Conservation (phyloP, 92 coral and sea anemone genomes). For the Metridium senile region DNA sequence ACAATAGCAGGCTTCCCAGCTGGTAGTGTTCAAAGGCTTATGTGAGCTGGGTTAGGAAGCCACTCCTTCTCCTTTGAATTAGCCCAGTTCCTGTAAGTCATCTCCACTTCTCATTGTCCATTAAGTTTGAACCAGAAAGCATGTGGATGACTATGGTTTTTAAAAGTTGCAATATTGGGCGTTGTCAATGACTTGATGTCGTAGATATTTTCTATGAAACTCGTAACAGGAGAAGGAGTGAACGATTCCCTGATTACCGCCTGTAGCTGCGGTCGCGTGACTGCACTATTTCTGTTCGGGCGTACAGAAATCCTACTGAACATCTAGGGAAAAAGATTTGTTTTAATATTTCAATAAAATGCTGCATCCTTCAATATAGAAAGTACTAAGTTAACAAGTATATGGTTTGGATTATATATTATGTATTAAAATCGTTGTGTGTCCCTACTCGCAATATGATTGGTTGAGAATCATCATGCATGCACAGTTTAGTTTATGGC, state of each 20-base stretch:
- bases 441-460: too few relatives aligned
- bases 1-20: background rate
- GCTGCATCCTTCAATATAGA: too few relatives aligned
- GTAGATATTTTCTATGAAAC: conserved; percentile 42
- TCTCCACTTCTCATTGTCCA: conserved; percentile 44
- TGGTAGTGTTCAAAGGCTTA: background rate
- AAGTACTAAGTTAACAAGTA: too few relatives aligned
- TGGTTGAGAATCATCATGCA: too few relatives aligned
- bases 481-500: too few relatives aligned
- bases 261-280: conserved; percentile 19
- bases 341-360: background rate
- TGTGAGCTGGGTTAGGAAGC: conserved; percentile 19
- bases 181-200: conserved; percentile 49
- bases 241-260: conserved; percentile 24
- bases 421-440: too few relatives aligned
- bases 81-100: conserved; percentile 53
- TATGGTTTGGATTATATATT: too few relatives aligned
- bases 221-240: conserved; percentile 31
- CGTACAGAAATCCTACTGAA: conserved; percentile 57
- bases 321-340: conserved; percentile 18
- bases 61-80: conserved; percentile 45
- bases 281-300: conserved; percentile 15
- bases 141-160: conserved; percentile 54
- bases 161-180: conserved; percentile 35
- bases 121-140: conserved; percentile 58